Evolutionary conservation across 1,140 invertebrate species (phyloP).

Genomic region (Anadara kagoshimensis): DNA sequence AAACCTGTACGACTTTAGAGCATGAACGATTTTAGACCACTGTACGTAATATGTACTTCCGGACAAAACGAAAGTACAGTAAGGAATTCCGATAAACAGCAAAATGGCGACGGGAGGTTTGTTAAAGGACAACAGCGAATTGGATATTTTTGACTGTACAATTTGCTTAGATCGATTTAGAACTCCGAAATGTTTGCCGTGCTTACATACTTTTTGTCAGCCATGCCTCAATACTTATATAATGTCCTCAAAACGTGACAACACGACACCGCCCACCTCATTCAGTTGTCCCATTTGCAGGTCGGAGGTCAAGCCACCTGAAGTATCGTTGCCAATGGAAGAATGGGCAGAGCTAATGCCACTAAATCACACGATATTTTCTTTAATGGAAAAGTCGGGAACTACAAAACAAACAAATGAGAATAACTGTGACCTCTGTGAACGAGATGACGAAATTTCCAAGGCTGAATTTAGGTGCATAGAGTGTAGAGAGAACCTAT

Average conservation of each 20-base stretch:
- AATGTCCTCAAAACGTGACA: background rate
- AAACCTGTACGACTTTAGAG: too few species aligned
- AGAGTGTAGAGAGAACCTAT: slow-evolving; percentile 17
- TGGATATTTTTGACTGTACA: slow-evolving; percentile 13
- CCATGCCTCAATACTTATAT: slow-evolving; percentile 25
- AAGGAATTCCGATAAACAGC: too few species aligned
- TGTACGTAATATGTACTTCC: too few species aligned
- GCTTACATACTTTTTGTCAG: slow-evolving; percentile 33
- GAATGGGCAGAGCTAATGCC: slow-evolving; percentile 16
- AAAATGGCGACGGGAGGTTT: background rate
- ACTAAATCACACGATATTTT: background rate
- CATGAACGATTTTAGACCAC: too few species aligned
- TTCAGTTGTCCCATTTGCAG: slow-evolving; percentile 22
- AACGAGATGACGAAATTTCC: background rate
- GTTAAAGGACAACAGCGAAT: background rate
- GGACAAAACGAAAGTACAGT: too few species aligned
- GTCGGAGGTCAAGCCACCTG: background rate
- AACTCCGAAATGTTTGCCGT: slow-evolving; percentile 32
- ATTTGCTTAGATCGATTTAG: slow-evolving; percentile 24
- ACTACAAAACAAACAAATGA: background rate
- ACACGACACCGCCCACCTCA: background rate
- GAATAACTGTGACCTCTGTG: slow-evolving; percentile 10
- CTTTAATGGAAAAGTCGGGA: background rate
- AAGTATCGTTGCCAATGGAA: background rate
- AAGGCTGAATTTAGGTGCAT: slow-evolving; percentile 11